Evolutionary conservation across 1,140 invertebrate genomes (phyloP).

Genomic region (Cyclargus thomasi): DNA sequence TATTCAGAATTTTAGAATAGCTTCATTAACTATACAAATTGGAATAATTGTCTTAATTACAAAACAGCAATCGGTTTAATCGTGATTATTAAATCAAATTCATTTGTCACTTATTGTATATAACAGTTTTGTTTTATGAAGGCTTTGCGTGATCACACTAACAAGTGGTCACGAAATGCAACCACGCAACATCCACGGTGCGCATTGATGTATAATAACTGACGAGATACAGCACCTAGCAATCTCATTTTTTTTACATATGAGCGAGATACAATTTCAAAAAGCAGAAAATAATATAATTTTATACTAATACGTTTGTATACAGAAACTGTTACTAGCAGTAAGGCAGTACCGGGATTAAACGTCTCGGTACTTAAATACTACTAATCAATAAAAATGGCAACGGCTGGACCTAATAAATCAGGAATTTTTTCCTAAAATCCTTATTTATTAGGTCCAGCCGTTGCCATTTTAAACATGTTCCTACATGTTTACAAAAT

Average conservation of each 20-base stretch:
- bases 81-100: conserved; percentile 9
- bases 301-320: too few species aligned
- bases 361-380: too few species aligned
- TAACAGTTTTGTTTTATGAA: conserved; percentile 7
- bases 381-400: too few species aligned
- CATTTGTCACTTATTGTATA: conserved; percentile 13
- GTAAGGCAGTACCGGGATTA: too few species aligned
- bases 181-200: conserved; percentile 2
- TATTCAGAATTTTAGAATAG: neutral
- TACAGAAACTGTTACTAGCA: too few species aligned
- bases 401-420: too few species aligned
- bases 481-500: too few species aligned
- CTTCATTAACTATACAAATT: conserved; percentile 3
- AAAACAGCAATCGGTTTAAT: conserved; percentile 8
- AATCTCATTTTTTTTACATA: neutral
- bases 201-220: neutral
- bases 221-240: neutral
- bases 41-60: conserved; percentile 12
- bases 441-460: too few species aligned
- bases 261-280: too few species aligned
- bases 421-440: too few species aligned
- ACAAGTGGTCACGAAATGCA: conserved; percentile 14
- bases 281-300: too few species aligned
- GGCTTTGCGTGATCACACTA: conserved; percentile 7
- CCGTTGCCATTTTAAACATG: too few species aligned